Conservation (phyloP, 2,888 invertebrate species). For the Apotomis capreana region DNA sequence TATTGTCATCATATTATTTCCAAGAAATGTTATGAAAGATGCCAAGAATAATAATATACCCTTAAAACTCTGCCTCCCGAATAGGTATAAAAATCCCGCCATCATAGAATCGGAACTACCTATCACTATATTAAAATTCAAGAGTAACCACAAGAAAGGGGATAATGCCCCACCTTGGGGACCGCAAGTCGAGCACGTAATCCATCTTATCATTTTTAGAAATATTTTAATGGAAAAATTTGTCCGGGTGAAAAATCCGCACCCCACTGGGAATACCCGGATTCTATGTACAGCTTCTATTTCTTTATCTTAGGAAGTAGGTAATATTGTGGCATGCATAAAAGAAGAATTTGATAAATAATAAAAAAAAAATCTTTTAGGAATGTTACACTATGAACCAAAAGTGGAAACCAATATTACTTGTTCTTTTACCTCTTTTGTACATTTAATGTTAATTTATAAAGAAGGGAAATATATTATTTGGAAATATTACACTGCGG, state of each 20-base stretch:
- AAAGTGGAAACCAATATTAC: no score
- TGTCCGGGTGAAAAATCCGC: slow-evolving; percentile 66
- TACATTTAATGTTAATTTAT: no score
- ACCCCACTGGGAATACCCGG: slow-evolving; percentile 56
- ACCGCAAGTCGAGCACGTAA: slow-evolving; percentile 75
- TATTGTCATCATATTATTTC: no score
- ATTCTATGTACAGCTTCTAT: slow-evolving; percentile 50
- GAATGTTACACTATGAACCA: no score
- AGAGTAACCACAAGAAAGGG: slow-evolving; percentile 61
- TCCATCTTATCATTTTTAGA: slow-evolving; percentile 78
- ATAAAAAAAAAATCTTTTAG: no score
- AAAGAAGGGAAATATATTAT: no score
- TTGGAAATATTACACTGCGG: no score
- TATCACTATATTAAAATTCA: slow-evolving; percentile 46
- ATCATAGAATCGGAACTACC: slow-evolving; percentile 32
- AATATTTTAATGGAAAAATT: slow-evolving; percentile 77
- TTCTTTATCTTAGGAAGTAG: slow-evolving; percentile 4
- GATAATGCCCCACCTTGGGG: slow-evolving; percentile 70
- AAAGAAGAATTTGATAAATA: no score
- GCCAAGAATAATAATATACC: no score
- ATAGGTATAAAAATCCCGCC: slow-evolving; percentile 13
- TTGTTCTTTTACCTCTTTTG: no score
- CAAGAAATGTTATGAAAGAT: no score
- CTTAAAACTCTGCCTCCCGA: not conserved
- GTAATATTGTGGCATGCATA: not conserved